phyloP scores from a whole-genome alignment of 2,797 vertebrate species.

The Chaunax sp. region DNA sequence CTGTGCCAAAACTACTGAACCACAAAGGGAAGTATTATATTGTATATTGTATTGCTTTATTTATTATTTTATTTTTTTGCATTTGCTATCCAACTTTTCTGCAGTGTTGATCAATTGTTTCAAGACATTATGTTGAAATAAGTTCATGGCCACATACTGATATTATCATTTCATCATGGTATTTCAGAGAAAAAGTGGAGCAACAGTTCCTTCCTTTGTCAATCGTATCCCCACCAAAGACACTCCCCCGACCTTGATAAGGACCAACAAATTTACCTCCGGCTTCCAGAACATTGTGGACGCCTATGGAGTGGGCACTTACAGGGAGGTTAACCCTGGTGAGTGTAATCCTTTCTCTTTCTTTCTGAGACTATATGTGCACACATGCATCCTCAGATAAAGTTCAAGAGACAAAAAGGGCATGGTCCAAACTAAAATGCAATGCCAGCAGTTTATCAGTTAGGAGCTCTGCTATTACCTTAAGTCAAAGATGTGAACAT shows the following conservation, averaged over 20 bases:
- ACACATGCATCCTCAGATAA: background rate
- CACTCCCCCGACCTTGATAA: constrained; percentile 93
- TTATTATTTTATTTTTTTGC: background rate
- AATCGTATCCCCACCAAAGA: constrained; percentile 94
- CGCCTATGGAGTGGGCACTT: constrained; percentile 93
- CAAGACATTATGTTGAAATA: background rate
- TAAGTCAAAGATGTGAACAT: too few relatives aligned
- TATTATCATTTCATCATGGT: constrained; percentile 21
- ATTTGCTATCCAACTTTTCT: background rate
- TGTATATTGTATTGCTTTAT: background rate
- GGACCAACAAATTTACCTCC: constrained; percentile 96
- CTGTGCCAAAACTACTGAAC: too few relatives aligned
- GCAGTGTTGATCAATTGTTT: background rate
- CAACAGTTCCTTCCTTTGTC: constrained; percentile 94
- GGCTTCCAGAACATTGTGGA: constrained; percentile 99
- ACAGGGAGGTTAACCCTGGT: constrained; percentile 98
- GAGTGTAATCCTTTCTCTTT: constrained; percentile 26
- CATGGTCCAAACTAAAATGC: background rate
- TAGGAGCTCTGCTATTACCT: background rate
- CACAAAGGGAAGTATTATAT: too few relatives aligned
- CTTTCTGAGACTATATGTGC: background rate
- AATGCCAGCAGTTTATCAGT: background rate
- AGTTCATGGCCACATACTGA: too few relatives aligned
- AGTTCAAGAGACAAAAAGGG: background rate
- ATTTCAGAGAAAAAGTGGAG: constrained; percentile 90